A percentile compares a stretch with the other conserved stretches of the same genome.
phyloP scores from a whole-genome alignment of 2,888 invertebrate genomes.

The Rosalia funebris region DNA sequence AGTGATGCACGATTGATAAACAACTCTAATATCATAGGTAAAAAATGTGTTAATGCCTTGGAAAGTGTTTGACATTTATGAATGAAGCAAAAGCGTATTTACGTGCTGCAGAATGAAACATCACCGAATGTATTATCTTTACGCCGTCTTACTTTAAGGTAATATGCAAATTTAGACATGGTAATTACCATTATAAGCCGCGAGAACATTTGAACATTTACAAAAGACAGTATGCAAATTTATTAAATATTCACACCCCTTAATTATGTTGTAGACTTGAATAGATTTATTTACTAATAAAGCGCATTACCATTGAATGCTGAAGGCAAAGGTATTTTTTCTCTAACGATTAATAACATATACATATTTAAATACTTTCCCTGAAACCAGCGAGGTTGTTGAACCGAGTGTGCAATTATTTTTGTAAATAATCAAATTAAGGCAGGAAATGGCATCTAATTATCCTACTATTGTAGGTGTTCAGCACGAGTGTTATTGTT shows the following conservation, averaged over 20 bases:
- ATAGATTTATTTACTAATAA: constrained; percentile 19
- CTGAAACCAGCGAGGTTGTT: not conserved
- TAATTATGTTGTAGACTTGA: constrained; percentile 26
- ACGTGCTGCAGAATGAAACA: not conserved
- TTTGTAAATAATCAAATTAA: constrained; percentile 6
- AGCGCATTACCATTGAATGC: constrained; percentile 22
- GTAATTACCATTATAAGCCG: constrained; percentile 6
- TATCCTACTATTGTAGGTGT: constrained; percentile 12
- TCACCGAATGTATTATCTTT: not conserved
- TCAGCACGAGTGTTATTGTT: constrained; percentile 14
- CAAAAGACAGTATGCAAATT: constrained; percentile 25
- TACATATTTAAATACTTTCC: constrained; percentile 13
- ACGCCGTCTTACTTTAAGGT: not conserved
- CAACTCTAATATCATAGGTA: too few species aligned
- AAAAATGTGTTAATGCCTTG: too few species aligned
- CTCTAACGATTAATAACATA: constrained; percentile 5
- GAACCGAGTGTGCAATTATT: not conserved
- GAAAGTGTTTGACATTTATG: too few species aligned
- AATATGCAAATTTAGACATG: constrained; percentile 17
- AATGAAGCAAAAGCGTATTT: too few species aligned
- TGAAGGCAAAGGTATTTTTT: constrained; percentile 10
- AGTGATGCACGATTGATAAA: too few species aligned
- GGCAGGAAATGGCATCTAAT: not conserved
- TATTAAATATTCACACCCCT: constrained; percentile 31
- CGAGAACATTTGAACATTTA: not conserved